Evolutionary conservation across 2,888 invertebrate genomes (phyloP).

Genomic region (Ashinkailepas kermadecensis): DNA sequence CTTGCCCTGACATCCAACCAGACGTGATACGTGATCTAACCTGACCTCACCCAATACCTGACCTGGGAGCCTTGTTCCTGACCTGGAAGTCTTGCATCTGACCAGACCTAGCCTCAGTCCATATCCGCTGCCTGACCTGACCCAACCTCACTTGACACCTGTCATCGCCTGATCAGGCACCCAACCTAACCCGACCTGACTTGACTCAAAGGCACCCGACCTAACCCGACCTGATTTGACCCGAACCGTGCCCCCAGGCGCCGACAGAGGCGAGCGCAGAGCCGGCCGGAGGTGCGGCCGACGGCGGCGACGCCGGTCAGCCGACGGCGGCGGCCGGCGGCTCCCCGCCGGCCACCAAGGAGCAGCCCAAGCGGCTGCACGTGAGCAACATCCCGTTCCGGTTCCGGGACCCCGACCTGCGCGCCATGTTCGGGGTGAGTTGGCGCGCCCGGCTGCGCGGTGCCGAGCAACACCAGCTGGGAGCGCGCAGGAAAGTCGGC

Average conservation of each 20-base stretch:
- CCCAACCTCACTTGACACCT: too few relatives aligned
- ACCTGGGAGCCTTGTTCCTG: too few relatives aligned
- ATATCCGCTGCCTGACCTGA: too few relatives aligned
- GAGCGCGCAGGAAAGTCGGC: too few relatives aligned
- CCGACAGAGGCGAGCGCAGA: slow-evolving; percentile 44
- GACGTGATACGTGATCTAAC: too few relatives aligned
- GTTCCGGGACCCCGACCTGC: slow-evolving; percentile 96
- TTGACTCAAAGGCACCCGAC: slow-evolving; percentile 2
- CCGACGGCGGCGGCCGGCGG: slow-evolving; percentile 32
- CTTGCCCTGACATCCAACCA: too few relatives aligned
- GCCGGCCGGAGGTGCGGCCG: slow-evolving; percentile 41
- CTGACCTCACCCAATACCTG: too few relatives aligned
- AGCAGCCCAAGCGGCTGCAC: slow-evolving; percentile 90
- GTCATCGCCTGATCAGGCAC: too few relatives aligned
- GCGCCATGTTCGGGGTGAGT: slow-evolving; percentile 97
- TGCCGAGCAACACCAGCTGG: too few relatives aligned
- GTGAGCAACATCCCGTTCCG: slow-evolving; percentile 99
- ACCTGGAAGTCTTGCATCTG: too few relatives aligned
- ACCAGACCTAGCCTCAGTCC: too few relatives aligned
- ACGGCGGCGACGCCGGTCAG: slow-evolving; percentile 36
- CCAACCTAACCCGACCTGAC: neutral
- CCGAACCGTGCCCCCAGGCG: slow-evolving; percentile 35
- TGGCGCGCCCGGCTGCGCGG: too few relatives aligned
- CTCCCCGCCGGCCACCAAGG: slow-evolving; percentile 46
- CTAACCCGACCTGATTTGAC: slow-evolving; percentile 32